Evolutionary conservation across 53 echinoderm and acorn worm genomes (phyloP).

Genomic region (Mesocentrotus franciscanus): DNA sequence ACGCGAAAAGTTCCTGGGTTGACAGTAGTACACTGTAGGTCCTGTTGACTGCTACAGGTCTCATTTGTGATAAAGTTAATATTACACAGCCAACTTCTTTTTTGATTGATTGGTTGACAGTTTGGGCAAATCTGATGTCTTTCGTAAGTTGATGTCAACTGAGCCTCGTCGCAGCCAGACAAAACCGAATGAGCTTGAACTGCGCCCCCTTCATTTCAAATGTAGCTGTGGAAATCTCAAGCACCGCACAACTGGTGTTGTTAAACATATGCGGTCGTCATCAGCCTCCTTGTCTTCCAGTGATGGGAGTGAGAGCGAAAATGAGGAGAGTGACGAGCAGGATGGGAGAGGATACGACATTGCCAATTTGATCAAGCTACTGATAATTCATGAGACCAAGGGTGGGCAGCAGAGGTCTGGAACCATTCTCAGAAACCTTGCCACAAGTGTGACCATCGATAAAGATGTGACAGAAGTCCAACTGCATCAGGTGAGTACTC

Average conservation of each 20-base stretch:
- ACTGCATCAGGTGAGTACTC: not conserved
- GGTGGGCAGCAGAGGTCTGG: constrained; percentile 5
- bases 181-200: constrained; percentile 1
- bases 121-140: not conserved
- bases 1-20: no score
- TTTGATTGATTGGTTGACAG: not conserved
- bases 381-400: constrained; percentile 45
- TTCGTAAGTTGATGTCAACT: not conserved
- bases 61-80: no score
- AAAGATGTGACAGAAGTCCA: constrained; percentile 10
- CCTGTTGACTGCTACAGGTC: not conserved
- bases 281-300: not conserved
- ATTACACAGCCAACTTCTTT: not conserved
- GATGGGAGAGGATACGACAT: not conserved
- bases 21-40: no score
- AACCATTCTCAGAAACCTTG: constrained; percentile 49
- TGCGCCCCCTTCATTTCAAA: constrained; percentile 43
- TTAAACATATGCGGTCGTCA: not conserved
- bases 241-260: not conserved
- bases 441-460: not conserved
- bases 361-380: constrained; percentile 50
- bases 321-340: constrained; percentile 13
- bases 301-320: not conserved
- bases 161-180: not conserved
- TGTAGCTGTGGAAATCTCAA: constrained; percentile 52